Evolutionary conservation across 2,888 invertebrate species (phyloP).

Genomic region (Junonia oenone): DNA sequence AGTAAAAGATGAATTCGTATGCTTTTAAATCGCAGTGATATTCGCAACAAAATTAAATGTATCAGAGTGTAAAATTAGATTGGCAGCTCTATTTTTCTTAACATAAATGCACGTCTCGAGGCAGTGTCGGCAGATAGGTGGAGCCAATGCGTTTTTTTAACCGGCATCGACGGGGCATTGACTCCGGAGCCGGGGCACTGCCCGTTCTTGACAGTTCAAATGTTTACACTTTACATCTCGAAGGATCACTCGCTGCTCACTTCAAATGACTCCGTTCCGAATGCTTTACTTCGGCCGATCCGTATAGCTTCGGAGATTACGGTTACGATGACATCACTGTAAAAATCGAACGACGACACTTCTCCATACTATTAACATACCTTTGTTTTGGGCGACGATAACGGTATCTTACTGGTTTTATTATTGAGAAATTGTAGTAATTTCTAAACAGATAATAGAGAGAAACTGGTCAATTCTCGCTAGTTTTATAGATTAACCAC

Average conservation of each 20-base stretch:
- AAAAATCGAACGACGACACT: neutral
- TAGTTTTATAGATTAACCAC: neutral
- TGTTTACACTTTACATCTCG: constrained; percentile 70
- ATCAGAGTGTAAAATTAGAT: constrained; percentile 15
- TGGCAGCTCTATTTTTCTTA: constrained; percentile 39
- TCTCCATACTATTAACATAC: constrained; percentile 12
- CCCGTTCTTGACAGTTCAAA: constrained; percentile 79
- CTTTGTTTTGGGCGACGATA: constrained; percentile 6
- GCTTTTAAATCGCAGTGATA: neutral
- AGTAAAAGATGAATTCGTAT: neutral
- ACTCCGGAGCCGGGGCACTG: constrained; percentile 71
- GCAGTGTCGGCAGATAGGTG: constrained; percentile 57
- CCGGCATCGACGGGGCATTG: constrained; percentile 74
- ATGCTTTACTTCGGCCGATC: constrained; percentile 14
- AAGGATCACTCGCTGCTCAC: constrained; percentile 58
- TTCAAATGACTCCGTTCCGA: constrained; percentile 32
- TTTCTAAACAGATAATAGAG: neutral
- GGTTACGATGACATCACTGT: constrained; percentile 18
- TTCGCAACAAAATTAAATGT: constrained; percentile 1
- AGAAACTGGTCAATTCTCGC: neutral
- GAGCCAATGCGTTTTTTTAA: constrained; percentile 73
- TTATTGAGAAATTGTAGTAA: neutral
- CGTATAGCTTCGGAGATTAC: constrained; percentile 9
- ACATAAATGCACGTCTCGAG: constrained; percentile 47
- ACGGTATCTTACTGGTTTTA: neutral